Evolutionary conservation across 1,140 invertebrate genomes (phyloP), one percentile per base, ranked within the genome.

Genomic region (Octopus bimaculoides): DNA sequence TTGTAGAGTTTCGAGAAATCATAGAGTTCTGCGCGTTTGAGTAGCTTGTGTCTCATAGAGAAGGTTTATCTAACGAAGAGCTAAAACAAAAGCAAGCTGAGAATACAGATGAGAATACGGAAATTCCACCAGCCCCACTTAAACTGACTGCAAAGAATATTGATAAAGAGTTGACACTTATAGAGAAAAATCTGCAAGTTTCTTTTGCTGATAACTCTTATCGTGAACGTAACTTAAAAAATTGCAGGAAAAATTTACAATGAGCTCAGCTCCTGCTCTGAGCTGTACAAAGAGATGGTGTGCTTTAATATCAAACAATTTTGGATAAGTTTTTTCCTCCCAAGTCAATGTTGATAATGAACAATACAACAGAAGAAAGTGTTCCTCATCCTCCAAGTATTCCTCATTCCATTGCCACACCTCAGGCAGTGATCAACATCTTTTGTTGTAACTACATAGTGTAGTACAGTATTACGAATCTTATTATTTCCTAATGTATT

Each of bases 11-110:
- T n/a, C 1, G n/a, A 66, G n/a, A 66, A 66, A 14, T 66, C 1
- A 66, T 66, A 66, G 61, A 66, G n/a, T 1, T 1, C 3, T 1
- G n/a, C 3, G 61, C n/a, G 61, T 12, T 66, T 66, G 3, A 66
- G 61, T 66, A 14, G 61, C 61, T 66, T 14, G n/a, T 14, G 61
- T 66, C 61, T n/a, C 12, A 66, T 14, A 66, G 61, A 66, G 61
- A 66, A 66, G 61, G n/a, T 66, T 66, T 66, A n/a, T 14, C 61
- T 66, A 66, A 66, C n/a, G 61, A n/a, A 66, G 61, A 66, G 61
- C n/a, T 66, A n/a, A n/a, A 66, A 66, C 61, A 66, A 66, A n/a
- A 66, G 61, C 61, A 12, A 66, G 61, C 61, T 3, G 61, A 12
- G n/a, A n/a, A n/a, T 14, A 12, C 12, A 66, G 61, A 66, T 14